Evolutionary conservation across 2,888 invertebrate species (phyloP), one percentile per base, ranked within the genome.

Genomic region (Caenorhabditis sp.): DNA sequence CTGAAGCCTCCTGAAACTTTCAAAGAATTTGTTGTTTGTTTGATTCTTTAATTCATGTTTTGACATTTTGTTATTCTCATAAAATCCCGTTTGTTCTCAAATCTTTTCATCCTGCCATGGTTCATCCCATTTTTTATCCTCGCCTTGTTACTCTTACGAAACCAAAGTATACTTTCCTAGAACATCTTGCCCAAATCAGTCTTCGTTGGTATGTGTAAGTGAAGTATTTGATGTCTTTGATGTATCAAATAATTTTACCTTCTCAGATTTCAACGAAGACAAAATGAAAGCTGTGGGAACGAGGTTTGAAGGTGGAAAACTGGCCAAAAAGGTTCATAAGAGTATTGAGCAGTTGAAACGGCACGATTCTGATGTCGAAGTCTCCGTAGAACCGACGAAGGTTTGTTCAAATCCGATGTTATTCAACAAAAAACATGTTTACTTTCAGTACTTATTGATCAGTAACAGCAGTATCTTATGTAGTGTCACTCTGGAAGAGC

Each of bases 391-490:
- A 28, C 89, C 89, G 0, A 89, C 89, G 6, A 64, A 82, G 69
- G 89, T 87, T 28, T n/a, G n/a, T n/a, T n/a, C n/a, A n/a, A n/a
- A n/a, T n/a, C n/a, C n/a, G n/a, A n/a, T n/a, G n/a, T n/a, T n/a
- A n/a, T n/a, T n/a, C 38, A 12, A 38, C 12, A 38, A 38, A 7
- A 10, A 10, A 38, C 12, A 8, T 28, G 16, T 56, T 14, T 12
- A n/a, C 19, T 73, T 88, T 38, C 79, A 90, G 90, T 79, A 49
- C 31, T 76, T 90, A 2, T 83, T 89, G 44, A 87, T 89, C 26
- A 86, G 86, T 61, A 90, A 90, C 73, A 89, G 88, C 81, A 87
- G 89, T 59, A 85, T 88, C 4, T 68, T 90, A 1, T 89, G 89
- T 58, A 89, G 87, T 1, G 90, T 90, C 5, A 76, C 88, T 0